These are phyloP conservation scores for Phaethornis superciliosus DNA, from an alignment of 2,113 vertebrate genomes.

Conservation along the genomic window DNA sequence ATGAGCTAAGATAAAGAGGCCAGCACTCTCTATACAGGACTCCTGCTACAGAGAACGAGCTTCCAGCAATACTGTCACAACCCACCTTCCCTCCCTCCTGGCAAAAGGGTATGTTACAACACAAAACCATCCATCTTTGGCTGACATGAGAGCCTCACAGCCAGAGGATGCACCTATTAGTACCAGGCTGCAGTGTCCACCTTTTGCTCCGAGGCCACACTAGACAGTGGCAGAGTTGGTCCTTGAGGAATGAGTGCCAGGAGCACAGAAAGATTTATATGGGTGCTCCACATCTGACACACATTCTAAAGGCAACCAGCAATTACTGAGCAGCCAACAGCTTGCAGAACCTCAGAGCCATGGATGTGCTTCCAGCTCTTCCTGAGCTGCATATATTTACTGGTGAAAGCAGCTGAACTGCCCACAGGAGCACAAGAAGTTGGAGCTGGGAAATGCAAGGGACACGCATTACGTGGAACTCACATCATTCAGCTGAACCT, in stretches of 20 bases:
- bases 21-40: neutral
- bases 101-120: neutral
- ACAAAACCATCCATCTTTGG: neutral
- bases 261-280: neutral
- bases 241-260: neutral
- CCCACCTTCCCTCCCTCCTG: neutral
- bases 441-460: neutral
- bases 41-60: neutral
- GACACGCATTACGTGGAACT: neutral
- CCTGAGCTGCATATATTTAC: rapidly evolving
- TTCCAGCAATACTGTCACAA: neutral
- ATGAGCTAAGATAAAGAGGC: neutral
- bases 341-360: neutral
- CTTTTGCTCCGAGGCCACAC: neutral
- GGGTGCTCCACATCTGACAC: neutral
- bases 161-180: neutral
- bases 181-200: neutral
- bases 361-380: neutral
- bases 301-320: neutral
- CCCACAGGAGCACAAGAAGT: neutral
- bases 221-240: neutral
- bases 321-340: neutral
- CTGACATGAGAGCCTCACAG: neutral
- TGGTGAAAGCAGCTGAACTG: neutral
- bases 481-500: neutral